Base-by-base conservation (phyloP, 1,140 invertebrate species). In the Meloidogyne exigua region DNA sequence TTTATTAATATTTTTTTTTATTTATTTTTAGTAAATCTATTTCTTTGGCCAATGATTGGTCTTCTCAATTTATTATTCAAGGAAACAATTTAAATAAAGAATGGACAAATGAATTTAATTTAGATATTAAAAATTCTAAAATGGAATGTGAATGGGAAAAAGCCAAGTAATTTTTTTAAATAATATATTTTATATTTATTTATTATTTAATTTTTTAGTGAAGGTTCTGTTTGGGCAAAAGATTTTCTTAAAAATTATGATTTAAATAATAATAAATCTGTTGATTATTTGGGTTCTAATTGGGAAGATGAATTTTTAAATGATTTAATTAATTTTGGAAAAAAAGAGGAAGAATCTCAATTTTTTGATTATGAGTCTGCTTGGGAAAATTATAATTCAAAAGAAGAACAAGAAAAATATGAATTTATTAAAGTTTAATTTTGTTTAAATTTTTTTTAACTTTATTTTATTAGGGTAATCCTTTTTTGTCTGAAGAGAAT, bases 351-450 rank as follows among this genome's bases (percentile, higher is more conserved):
- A 63, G 82, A 87, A 71, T 82, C 87, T 18, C 82, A 82, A 15
- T 87, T 84, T 15, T 85, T 89, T 70, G 90, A 91, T 66, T 88
- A 89, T 75, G 81, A 86, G 75, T 89, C 91, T 32, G 92, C 93
- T 84, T 93, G 93, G 92, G 90, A 91, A 65, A 57, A 76, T 21
- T 49, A 36, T 25, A 91, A 91, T 25, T 88, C 94, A 64, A 91
- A 93, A 87, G 90, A 92, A 80, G 92, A 93, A 85, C 93, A 93
- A 92, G 91, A 92, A 68, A 23, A 42, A 63, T 91, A 92, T 82
- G 88, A 92, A 63, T 90, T 91, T 23, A 88, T 85, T 87, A 89
- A 85, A 73, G 83, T 77, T 36, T 26, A 7, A 66, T 64, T 69
- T 64, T 18, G 44, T 68, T 12, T 57, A 71, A 36, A 57, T 72